Conservation (phyloP, 2,113 vertebrate species). For the Dascyllus trimaculatus region DNA sequence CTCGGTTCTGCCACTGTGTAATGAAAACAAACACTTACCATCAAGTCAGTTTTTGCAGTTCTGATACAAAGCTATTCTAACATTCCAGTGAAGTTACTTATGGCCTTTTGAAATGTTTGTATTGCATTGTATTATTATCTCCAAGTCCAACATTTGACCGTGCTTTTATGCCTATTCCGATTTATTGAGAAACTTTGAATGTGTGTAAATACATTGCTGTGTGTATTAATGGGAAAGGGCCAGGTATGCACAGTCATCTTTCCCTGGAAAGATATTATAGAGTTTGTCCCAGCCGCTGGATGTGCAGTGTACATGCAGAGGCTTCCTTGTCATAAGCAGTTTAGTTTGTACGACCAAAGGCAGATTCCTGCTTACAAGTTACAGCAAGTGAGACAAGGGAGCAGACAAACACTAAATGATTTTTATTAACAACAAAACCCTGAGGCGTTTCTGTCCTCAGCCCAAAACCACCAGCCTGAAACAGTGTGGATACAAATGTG, state of each 20-base stretch:
- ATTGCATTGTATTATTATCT: no score
- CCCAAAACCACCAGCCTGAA: constrained; percentile 39
- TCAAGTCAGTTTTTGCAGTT: background rate
- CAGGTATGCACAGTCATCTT: background rate
- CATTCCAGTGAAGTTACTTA: background rate
- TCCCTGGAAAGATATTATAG: background rate
- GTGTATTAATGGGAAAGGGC: no score
- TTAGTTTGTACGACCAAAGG: constrained; percentile 34
- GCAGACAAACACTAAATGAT: constrained; percentile 51
- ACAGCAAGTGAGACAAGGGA: constrained; percentile 43
- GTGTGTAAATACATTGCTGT: no score
- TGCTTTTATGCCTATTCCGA: no score
- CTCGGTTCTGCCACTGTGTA: no score
- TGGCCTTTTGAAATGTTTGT: no score
- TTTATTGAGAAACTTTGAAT: no score
- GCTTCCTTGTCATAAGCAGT: background rate
- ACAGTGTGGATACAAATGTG: constrained; percentile 2
- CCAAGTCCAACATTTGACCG: no score
- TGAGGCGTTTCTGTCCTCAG: constrained; percentile 31
- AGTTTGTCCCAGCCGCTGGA: background rate
- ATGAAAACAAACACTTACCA: background rate
- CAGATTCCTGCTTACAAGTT: constrained; percentile 71
- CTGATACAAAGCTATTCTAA: background rate
- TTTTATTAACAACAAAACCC: constrained; percentile 64
- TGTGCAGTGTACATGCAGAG: background rate